Base-by-base conservation (phyloP, 2,113 vertebrate species). In the Zosterops hypoxanthus region DNA sequence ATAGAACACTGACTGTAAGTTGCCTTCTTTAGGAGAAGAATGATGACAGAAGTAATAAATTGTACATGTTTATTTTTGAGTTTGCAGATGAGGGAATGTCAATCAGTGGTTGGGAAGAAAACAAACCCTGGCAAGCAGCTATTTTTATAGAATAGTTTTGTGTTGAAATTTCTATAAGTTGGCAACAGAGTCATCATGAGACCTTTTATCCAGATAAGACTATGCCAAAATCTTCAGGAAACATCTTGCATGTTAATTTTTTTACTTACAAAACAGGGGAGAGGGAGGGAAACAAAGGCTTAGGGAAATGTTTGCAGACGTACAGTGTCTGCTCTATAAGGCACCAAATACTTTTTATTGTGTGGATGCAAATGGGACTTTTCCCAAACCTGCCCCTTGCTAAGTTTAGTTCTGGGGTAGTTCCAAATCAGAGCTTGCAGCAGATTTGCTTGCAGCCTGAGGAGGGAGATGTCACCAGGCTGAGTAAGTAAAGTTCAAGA, bases 101-200 rank as follows among this genome's bases (percentile, higher is more conserved):
- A 28, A 88, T 71, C 11, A 13, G 83, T 41, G 52, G 71, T 44
- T 92, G 92, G 33, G 90, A 94, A 91, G 76, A 95, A 94, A 94
- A 88, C 91, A 59, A 94, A 92, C 44, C 44, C 82, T 92, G 79
- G 63, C 90, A 95, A 81, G 71, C 63, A 86, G 75, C 82, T 92
- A 80, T 93, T 95, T 96, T 97, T 96, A 83, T 70, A 94, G 79
- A 81, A 83, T 73, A 83, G 83, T 82, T 96, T 89, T 86, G 92
- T 96, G 88, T 81, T 91, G 90, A 94, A 95, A 93, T 96, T 88
- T 95, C 88, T 96, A 5, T 91, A 96, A 90, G 91, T 68, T 97
- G 94, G 91, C 96, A 97, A 75, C 20, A 64, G 69, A 90, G 52
- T 73, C 6, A 0, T 47, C 64, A 73, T 63, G 71, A 90, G 90